Conservation (phyloP, 2,888 invertebrate genomes). For the Ypsolopha scabrella region DNA sequence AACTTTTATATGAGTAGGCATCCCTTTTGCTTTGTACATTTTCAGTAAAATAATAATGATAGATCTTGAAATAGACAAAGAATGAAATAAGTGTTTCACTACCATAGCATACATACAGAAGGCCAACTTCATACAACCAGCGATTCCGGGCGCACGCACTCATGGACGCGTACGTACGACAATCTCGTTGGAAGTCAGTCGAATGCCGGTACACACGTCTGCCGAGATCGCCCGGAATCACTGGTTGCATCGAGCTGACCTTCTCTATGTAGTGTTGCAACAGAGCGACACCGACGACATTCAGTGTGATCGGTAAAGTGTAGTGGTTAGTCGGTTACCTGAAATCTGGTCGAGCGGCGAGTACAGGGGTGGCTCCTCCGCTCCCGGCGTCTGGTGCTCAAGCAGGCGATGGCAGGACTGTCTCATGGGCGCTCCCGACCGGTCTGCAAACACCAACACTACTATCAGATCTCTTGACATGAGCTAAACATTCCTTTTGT, state of each 20-base stretch:
- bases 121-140: too few relatives aligned
- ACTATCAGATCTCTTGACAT: neutral
- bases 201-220: too few relatives aligned
- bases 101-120: too few relatives aligned
- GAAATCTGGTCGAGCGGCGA: slow-evolving; percentile 66
- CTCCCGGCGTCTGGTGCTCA: slow-evolving; percentile 65
- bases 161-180: too few relatives aligned
- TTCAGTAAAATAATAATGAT: neutral
- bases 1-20: neutral
- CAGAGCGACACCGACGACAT: too few relatives aligned
- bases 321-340: slow-evolving; percentile 34
- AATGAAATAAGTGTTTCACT: too few relatives aligned
- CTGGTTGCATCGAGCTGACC: too few relatives aligned
- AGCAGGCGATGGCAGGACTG: slow-evolving; percentile 69
- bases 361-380: slow-evolving; percentile 61
- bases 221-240: too few relatives aligned
- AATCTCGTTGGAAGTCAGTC: too few relatives aligned
- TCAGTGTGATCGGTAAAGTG: neutral
- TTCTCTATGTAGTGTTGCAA: too few relatives aligned
- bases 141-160: too few relatives aligned
- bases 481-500: neutral
- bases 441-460: slow-evolving; percentile 25
- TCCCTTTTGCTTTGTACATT: neutral
- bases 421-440: slow-evolving; percentile 67
- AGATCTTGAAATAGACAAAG: too few relatives aligned